These are phyloP conservation scores for Phyllotis vaccarum DNA, from an alignment of 2,797 vertebrate genomes.

Conservation along the genomic window DNA sequence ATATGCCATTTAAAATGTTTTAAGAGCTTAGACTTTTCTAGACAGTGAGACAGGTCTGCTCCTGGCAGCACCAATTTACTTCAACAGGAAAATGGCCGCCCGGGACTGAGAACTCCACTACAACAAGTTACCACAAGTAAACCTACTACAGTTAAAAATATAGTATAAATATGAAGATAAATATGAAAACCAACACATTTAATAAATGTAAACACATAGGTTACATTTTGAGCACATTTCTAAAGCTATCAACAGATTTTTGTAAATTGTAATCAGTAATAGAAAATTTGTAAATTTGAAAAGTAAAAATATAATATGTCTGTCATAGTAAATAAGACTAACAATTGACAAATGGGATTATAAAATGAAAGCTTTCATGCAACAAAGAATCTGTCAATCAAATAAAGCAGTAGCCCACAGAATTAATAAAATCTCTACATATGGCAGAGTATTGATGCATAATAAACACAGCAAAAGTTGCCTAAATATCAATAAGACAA, in stretches of 20 bases:
- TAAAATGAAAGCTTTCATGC: neutral
- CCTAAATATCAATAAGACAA: neutral
- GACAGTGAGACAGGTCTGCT: no score
- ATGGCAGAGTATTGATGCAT: neutral
- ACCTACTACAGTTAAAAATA: conserved; percentile 34
- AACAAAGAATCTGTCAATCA: neutral
- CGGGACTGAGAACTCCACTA: no score
- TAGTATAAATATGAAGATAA: conserved; percentile 77
- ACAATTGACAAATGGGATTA: neutral
- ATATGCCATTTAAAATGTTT: no score
- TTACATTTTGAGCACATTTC: conserved; percentile 78
- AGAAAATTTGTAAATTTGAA: conserved; percentile 81
- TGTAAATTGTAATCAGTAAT: conserved; percentile 84
- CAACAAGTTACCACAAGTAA: conserved; percentile 33
- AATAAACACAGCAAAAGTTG: neutral
- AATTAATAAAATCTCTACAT: neutral
- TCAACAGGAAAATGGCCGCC: no score
- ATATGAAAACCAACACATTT: conserved; percentile 79
- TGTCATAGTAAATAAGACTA: neutral
- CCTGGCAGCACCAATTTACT: no score
- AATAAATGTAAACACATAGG: conserved; percentile 74
- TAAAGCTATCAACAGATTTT: conserved; percentile 81
- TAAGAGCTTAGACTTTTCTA: no score
- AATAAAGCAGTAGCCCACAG: neutral
- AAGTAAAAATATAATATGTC: conserved; percentile 81